Conservation (phyloP, 2,888 invertebrate species). For the Glaucopsyche alexis region DNA sequence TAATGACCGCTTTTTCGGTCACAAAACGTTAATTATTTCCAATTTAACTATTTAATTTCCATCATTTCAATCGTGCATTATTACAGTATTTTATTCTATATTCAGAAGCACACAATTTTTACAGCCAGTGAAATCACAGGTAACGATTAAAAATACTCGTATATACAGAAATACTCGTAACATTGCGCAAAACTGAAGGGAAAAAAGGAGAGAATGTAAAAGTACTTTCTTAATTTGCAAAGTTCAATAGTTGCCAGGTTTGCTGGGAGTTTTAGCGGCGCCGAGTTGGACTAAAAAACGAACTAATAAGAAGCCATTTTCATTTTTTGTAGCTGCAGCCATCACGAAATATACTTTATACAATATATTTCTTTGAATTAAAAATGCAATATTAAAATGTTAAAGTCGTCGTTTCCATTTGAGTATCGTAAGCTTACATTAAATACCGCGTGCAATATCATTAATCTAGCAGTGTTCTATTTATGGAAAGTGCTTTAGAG, state of each 20-base stretch:
- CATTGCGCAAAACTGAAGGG: background rate
- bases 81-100: background rate
- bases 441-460: background rate
- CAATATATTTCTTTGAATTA: conserved; percentile 2
- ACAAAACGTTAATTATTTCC: conserved; percentile 10
- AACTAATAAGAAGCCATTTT: conserved; percentile 14
- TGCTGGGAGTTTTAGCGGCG: conserved; percentile 26
- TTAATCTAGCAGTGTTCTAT: background rate
- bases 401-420: background rate
- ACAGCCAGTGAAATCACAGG: too few relatives aligned
- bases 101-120: too few relatives aligned
- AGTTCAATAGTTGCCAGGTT: conserved; percentile 27
- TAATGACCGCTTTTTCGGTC: background rate
- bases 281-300: background rate
- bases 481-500: too few relatives aligned
- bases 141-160: too few relatives aligned
- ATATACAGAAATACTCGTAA: background rate
- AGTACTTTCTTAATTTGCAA: conserved; percentile 27
- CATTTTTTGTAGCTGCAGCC: conserved; percentile 2
- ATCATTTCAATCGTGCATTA: background rate
- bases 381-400: conserved; percentile 2
- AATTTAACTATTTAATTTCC: background rate
- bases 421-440: background rate
- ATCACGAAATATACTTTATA: background rate
- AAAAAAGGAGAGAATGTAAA: background rate